Evolutionary conservation across 2,797 vertebrate species (phyloP), one percentile per base, ranked within the genome.

Genomic region (Odontamblyopus lacepedii): DNA sequence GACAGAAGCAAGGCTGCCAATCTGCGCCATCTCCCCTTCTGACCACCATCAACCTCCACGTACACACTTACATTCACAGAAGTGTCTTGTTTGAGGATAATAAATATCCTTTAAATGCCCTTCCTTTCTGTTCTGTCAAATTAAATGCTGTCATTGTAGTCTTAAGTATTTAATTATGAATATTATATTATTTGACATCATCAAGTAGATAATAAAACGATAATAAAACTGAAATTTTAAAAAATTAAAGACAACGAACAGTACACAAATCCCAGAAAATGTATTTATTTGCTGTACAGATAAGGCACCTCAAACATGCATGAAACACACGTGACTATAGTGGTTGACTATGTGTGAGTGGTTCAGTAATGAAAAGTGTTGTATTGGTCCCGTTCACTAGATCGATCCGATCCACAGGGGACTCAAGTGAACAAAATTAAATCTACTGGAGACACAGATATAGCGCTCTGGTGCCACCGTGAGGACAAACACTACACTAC

Each of bases 311-410:
- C 85, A 88, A 87, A 91, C 86, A 82, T 78, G 84, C 76, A 87
- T 84, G 78, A 86, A 85, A 75, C 78, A 80, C 77, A 86, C 57
- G 27, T 85, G 67, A 64, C 79, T 91, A 30, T 62, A 93, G 92
- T 93, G 92, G 92, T 93, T 90, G 78, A 80, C 82, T 26, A 56
- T 74, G 59, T 74, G 76, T 27, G 65, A 91, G 90, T 91, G 87
- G 88, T 89, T 83, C 88, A 66, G 38, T 65, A 38, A 32, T 63
- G 60, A 53, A 8, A 70, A 73, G 63, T 79, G 74, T 62, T 13
- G 29, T 73, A 62, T 77, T 72, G 77, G 59, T 70, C 72, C 63
- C 9, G 1, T 29, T 73, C 26, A 69, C 78, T 50, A 41, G 41
- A 27, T 65, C 30, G 23, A 50, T 50, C 5, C 0, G 26, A 65